Base-by-base conservation (phyloP, 2,113 vertebrate species). In the Xenotilapia longispinis region DNA sequence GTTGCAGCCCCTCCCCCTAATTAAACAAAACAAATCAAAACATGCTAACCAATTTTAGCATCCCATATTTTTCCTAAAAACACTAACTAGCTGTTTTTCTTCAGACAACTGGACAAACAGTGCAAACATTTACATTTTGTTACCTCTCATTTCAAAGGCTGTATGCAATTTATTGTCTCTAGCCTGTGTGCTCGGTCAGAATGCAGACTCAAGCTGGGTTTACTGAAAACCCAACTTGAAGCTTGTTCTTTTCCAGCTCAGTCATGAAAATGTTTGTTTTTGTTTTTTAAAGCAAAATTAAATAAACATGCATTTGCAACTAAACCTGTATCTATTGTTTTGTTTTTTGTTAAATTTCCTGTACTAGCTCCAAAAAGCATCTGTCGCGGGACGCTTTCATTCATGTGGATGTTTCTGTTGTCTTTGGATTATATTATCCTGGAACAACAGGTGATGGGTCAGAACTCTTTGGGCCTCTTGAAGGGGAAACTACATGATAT, bases 231-330 rank as follows among this genome's bases (percentile, higher is more conserved):
- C 91, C 84, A 90, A 58, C 75, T 91, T 84, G 82, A 92, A 81
- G n/a, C 73, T 75, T 85, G 23, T 70, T 60, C 13, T 92, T 87
- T 70, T 88, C 55, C 90, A 81, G 84, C 87, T 94, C 70, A 73
- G n/a, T 90, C 33, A 15, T 85, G 83, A 68, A 81, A 92, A 81
- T 91, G 84, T 89, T 81, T 49, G 81, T 85, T 73, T 80, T 65
- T 86, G 13, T 85, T 95, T 68, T 96, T 80, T 79, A 92, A 92
- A 87, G 89, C 70, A 95, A 95, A 94, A 94, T 54, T 92, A 87
- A 96, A 96, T 95, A 95, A 96, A 96, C 95, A 91, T 80, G 7
- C 7, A 87, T 87, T 93, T 85, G 87, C 83, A 95, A 93, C 81
- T 82, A 55, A 38, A 55, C 21, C 28, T 9, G 9, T 11, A 15